Evolutionary conservation across 2,797 vertebrate genomes (phyloP).

Genomic region (Chelmon rostratus): DNA sequence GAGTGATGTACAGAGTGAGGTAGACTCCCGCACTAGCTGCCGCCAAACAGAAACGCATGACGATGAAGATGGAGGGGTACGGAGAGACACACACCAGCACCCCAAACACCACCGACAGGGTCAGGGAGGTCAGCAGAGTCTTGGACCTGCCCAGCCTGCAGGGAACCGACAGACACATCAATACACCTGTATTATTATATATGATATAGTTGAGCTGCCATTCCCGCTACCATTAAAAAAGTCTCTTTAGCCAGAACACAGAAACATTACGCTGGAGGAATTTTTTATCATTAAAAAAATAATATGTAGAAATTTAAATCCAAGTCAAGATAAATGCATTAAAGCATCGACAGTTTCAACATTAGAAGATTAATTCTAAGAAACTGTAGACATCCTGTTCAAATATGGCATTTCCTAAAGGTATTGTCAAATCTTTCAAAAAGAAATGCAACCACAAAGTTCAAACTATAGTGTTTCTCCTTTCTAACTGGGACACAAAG

Average conservation of each 20-base stretch:
- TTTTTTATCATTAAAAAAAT: not conserved
- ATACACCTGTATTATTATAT: too few species aligned
- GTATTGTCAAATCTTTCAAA: not conserved
- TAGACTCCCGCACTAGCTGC: slow-evolving; percentile 88
- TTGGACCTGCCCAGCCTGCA: slow-evolving; percentile 89
- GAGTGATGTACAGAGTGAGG: slow-evolving; percentile 90
- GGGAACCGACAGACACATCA: slow-evolving; percentile 19
- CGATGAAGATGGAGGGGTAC: slow-evolving; percentile 89
- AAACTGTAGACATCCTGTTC: not conserved
- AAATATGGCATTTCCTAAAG: not conserved
- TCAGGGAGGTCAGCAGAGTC: slow-evolving; percentile 88
- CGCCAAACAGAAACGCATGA: slow-evolving; percentile 91
- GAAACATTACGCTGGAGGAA: not conserved
- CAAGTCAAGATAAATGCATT: not conserved
- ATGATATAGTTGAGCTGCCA: not conserved
- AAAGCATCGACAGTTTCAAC: slow-evolving; percentile 1
- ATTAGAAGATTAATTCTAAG: not conserved
- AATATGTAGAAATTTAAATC: not conserved
- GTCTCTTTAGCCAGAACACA: not conserved
- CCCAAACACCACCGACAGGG: slow-evolving; percentile 90
- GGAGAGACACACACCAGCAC: slow-evolving; percentile 90
- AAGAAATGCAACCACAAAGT: not conserved
- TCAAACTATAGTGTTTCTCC: too few species aligned
- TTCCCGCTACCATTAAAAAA: not conserved
- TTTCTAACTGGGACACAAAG: too few species aligned